Percentiles rank a stretch among this genome's conserved stretches.
Conservation (phyloP, 2,888 invertebrate species). For the Erannis defoliaria region DNA sequence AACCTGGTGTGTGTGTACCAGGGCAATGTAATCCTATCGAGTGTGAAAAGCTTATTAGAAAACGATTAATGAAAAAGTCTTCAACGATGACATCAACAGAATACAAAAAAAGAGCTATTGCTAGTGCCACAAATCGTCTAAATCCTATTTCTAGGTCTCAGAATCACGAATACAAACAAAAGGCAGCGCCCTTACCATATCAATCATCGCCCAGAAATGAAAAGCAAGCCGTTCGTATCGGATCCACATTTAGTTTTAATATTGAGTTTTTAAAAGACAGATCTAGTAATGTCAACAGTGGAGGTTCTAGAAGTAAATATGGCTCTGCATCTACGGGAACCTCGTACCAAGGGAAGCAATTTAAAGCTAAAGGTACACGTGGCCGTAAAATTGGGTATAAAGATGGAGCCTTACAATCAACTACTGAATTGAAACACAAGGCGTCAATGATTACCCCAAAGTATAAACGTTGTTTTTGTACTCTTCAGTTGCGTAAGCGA, state of each 20-base stretch:
- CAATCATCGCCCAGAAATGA: not conserved
- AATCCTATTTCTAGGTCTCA: not conserved
- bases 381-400: not conserved
- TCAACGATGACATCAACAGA: not conserved
- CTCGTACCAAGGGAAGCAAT: not conserved
- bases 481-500: not conserved
- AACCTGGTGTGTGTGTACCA: conserved; percentile 55
- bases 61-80: conserved; percentile 5
- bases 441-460: not conserved
- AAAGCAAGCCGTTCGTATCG: conserved; percentile 52
- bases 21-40: conserved; percentile 54
- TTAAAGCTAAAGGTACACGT: not conserved
- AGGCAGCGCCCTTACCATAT: not conserved
- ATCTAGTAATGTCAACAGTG: not conserved
- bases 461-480: conserved; percentile 3
- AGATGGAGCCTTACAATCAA: not conserved
- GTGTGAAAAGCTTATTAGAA: conserved; percentile 16
- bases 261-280: conserved; percentile 50
- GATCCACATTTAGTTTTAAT: conserved; percentile 53
- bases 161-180: not conserved
- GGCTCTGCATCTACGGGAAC: not conserved
- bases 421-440: not conserved
- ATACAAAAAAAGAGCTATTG: not conserved
- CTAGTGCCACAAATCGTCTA: not conserved
- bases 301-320: not conserved